Percentiles rank a stretch among this genome's conserved stretches.
phyloP scores from a whole-genome alignment of 2,888 invertebrate species.

The Acleris emargana region DNA sequence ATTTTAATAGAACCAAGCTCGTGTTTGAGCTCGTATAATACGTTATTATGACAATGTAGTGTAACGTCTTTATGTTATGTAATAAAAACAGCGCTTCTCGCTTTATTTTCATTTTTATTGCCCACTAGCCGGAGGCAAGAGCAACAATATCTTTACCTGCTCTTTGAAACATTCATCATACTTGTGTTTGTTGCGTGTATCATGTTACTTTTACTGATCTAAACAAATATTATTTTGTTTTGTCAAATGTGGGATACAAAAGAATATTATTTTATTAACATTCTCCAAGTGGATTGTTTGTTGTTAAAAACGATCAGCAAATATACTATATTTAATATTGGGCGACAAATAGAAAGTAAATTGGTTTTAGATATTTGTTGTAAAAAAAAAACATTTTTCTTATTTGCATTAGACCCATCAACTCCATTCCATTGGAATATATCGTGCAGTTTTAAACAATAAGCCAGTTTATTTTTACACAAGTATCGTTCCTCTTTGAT shows the following conservation, averaged over 20 bases:
- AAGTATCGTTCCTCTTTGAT: no score
- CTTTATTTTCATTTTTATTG: constrained; percentile 36
- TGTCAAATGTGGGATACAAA: not conserved
- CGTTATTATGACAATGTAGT: constrained; percentile 32
- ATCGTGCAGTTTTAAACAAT: no score
- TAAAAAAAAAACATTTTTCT: no score
- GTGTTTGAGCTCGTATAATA: constrained; percentile 8
- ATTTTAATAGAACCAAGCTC: constrained; percentile 9
- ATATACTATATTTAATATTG: no score
- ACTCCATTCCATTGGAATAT: no score
- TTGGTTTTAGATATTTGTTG: no score
- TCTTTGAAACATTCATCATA: constrained; percentile 31
- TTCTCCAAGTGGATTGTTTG: no score
- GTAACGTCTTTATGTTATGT: constrained; percentile 29
- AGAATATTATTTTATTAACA: no score
- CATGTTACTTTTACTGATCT: constrained; percentile 4
- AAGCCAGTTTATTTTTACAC: no score
- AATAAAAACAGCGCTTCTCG: constrained; percentile 26
- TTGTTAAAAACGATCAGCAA: no score
- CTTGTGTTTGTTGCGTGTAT: constrained; percentile 11
- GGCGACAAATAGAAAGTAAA: no score
- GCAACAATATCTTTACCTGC: constrained; percentile 24
- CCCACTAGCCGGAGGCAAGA: constrained; percentile 21
- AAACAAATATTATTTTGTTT: constrained; percentile 10
- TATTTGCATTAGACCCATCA: no score